A percentile compares a stretch with the other conserved stretches of the same genome.
Evolutionary conservation across 1,140 invertebrate genomes (phyloP).

Genomic region (Galleria mellonella): DNA sequence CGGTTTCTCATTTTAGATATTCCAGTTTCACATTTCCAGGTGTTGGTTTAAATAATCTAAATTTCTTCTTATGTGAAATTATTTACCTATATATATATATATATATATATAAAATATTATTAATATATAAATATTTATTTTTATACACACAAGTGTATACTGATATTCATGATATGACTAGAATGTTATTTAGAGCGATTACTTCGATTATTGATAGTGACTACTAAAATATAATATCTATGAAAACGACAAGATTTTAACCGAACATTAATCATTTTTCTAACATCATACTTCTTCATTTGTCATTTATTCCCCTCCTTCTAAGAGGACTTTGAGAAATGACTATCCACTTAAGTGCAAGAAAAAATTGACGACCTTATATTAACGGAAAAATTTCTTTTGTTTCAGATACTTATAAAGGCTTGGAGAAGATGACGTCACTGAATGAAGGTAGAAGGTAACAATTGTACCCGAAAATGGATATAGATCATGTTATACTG

Average conservation of each 20-base stretch:
- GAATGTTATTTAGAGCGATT: too few relatives aligned
- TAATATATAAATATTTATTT: too few relatives aligned
- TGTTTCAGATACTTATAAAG: slow-evolving; percentile 51
- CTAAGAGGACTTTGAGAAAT: slow-evolving; percentile 52
- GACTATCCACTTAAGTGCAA: slow-evolving; percentile 27
- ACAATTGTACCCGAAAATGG: slow-evolving; percentile 45
- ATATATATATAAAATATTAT: too few relatives aligned
- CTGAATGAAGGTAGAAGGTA: slow-evolving; percentile 34
- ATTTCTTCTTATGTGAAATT: too few relatives aligned
- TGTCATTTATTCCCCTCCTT: slow-evolving; percentile 39
- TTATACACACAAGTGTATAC: too few relatives aligned
- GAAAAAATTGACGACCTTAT: slow-evolving; percentile 19
- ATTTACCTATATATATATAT: too few relatives aligned
- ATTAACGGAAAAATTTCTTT: slow-evolving; percentile 26
- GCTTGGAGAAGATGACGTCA: slow-evolving; percentile 36
- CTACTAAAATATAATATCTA: not conserved
- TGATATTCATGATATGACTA: too few relatives aligned
- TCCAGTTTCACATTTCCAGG: too few relatives aligned
- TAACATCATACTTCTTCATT: slow-evolving; percentile 47
- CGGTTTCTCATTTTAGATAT: too few relatives aligned
- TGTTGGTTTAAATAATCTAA: too few relatives aligned
- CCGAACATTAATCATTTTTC: slow-evolving; percentile 36
- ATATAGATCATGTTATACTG: slow-evolving; percentile 63
- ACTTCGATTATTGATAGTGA: slow-evolving; percentile 1
- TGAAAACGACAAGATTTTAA: slow-evolving; percentile 14